Percentiles rank a stretch among this genome's conserved stretches.
phyloP scores from a whole-genome alignment of 2,797 vertebrate genomes.

The Malurus splendens region DNA sequence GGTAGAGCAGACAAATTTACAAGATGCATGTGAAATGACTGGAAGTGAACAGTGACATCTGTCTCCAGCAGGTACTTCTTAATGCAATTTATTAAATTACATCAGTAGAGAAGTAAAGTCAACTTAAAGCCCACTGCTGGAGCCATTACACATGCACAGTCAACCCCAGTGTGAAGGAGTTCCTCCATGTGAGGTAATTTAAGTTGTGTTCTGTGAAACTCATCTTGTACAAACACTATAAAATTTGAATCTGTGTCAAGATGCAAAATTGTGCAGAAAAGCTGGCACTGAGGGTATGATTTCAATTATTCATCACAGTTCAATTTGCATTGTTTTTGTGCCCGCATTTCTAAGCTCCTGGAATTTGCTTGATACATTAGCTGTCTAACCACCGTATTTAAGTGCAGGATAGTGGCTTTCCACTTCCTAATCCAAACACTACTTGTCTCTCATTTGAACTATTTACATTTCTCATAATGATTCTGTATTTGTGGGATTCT shows the following conservation, averaged over 20 bases:
- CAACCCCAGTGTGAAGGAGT: not conserved
- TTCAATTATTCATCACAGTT: conserved; percentile 57
- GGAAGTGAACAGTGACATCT: not conserved
- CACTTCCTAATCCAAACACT: not conserved
- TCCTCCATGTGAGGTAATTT: not conserved
- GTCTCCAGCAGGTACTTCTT: not conserved
- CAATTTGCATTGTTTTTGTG: conserved; percentile 46
- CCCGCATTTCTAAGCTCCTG: conserved; percentile 25
- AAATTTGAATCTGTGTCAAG: conserved; percentile 45
- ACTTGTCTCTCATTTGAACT: not conserved
- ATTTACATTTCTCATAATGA: conserved; percentile 1
- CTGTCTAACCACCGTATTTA: conserved; percentile 25
- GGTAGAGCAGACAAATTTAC: not conserved
- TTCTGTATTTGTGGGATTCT: not conserved
- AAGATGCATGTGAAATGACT: not conserved
- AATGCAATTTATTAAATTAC: not conserved
- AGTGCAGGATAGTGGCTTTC: not conserved
- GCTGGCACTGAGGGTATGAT: not conserved
- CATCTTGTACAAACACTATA: conserved; percentile 12
- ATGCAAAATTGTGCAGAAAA: conserved; percentile 7
- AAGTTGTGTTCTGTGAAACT: not conserved
- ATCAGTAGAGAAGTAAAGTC: not conserved
- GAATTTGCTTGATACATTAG: conserved; percentile 35
- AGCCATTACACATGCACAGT: not conserved
- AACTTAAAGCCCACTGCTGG: not conserved